These are phyloP conservation scores for Pyrrhia umbra DNA, from an alignment of 2,888 invertebrate species.

Conservation along the genomic window DNA sequence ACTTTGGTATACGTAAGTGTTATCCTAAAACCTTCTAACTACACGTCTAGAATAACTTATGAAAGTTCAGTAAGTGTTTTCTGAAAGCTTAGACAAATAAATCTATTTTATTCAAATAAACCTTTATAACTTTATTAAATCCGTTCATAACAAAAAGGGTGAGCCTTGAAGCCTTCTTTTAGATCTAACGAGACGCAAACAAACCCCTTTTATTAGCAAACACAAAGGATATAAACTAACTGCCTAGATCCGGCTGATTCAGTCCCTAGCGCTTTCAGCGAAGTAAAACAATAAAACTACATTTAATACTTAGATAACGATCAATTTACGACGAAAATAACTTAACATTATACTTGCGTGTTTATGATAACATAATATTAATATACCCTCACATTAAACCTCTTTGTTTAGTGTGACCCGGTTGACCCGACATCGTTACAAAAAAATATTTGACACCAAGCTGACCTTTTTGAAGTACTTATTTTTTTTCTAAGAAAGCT, in stretches of 20 bases:
- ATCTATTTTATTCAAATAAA: constrained; percentile 8
- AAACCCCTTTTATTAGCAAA: constrained; percentile 39
- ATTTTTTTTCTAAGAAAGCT: constrained; percentile 32
- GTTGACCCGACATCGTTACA: constrained; percentile 39
- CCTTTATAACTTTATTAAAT: constrained; percentile 9
- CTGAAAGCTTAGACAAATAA: neutral
- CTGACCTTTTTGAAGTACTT: constrained; percentile 35
- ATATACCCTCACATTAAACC: constrained; percentile 39
- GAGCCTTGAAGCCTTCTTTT: constrained; percentile 18
- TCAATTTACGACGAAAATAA: constrained; percentile 43
- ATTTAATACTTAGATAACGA: constrained; percentile 40
- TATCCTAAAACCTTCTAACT: constrained; percentile 7
- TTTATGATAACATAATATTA: constrained; percentile 50
- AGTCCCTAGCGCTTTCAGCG: constrained; percentile 5
- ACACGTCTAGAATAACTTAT: constrained; percentile 8
- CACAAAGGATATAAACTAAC: constrained; percentile 27
- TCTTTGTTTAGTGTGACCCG: constrained; percentile 53
- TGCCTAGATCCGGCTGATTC: constrained; percentile 22
- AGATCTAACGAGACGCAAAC: constrained; percentile 41
- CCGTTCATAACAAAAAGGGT: constrained; percentile 15
- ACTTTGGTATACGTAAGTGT: constrained; percentile 22
- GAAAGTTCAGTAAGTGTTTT: neutral
- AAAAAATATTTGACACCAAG: constrained; percentile 44
- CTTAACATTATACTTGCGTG: constrained; percentile 50
- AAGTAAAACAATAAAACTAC: constrained; percentile 28